These are phyloP conservation scores for Anguilla pacifica DNA, from an alignment of 2,797 vertebrate species.

Conservation along the genomic window DNA sequence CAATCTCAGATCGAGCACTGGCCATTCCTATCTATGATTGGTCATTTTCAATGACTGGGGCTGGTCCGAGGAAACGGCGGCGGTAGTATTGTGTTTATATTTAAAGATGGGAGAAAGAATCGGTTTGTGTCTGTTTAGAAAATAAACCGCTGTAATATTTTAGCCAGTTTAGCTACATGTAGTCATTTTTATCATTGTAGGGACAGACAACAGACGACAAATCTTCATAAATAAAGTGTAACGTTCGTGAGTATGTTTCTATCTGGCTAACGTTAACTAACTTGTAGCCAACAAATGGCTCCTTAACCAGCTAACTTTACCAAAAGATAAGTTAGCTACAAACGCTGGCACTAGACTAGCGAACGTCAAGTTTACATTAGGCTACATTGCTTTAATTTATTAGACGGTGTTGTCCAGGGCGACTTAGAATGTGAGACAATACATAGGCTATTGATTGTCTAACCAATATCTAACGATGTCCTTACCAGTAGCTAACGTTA, in stretches of 20 bases:
- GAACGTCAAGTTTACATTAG: no score
- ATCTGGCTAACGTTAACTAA: neutral
- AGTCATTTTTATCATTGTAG: neutral
- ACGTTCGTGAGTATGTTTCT: neutral
- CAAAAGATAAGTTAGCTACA: no score
- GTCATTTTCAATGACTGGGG: neutral
- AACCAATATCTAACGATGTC: neutral
- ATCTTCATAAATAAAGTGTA: neutral
- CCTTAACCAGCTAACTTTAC: neutral
- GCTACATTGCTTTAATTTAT: no score
- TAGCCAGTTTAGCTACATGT: neutral
- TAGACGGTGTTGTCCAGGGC: no score
- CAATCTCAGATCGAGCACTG: neutral
- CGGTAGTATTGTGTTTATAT: conserved; percentile 7
- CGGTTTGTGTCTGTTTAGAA: neutral
- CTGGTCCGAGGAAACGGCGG: neutral
- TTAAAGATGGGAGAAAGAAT: neutral
- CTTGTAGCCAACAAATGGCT: neutral
- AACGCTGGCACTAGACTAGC: no score
- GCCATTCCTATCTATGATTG: neutral
- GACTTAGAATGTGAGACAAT: no score
- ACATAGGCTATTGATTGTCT: neutral
- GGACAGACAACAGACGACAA: neutral
- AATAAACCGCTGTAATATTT: neutral
- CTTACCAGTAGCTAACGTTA: neutral